Conservation (phyloP, 2,888 invertebrate species). For the Argyra leucocephala region DNA sequence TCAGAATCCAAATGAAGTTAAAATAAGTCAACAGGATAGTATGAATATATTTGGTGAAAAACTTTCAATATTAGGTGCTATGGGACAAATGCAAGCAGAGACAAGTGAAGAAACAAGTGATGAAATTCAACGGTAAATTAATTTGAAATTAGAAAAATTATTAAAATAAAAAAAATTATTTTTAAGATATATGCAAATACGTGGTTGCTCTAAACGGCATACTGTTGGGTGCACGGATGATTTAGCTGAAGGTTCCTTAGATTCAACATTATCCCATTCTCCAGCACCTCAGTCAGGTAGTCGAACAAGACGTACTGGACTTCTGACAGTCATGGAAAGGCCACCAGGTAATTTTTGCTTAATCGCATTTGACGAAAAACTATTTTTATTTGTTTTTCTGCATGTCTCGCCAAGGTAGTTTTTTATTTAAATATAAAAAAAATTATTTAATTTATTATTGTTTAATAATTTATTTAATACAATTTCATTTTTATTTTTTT, state of each 20-base stretch:
- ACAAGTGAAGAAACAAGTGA: conserved; percentile 38
- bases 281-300: conserved; percentile 40
- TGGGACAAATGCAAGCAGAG: conserved; percentile 20
- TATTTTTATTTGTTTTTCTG: conserved; percentile 13
- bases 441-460: too few species aligned
- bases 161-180: background rate
- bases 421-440: too few species aligned
- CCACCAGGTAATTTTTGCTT: conserved; percentile 60
- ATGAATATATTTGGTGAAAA: background rate
- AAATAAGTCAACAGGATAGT: background rate
- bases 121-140: conserved; percentile 38
- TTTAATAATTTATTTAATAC: conserved; percentile 16
- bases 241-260: conserved; percentile 28
- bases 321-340: conserved; percentile 76
- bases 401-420: background rate
- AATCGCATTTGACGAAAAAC: background rate
- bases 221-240: conserved; percentile 71
- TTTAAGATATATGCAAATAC: conserved; percentile 62
- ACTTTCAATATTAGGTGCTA: conserved; percentile 10
- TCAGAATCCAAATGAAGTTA: background rate
- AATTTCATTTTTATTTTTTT: conserved; percentile 17
- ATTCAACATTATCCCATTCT: conserved; percentile 37
- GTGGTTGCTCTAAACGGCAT: conserved; percentile 67
- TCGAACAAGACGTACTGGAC: conserved; percentile 68
- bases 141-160: background rate